Conservation (phyloP, 2,888 invertebrate genomes). For the Platypus cylindrus region DNA sequence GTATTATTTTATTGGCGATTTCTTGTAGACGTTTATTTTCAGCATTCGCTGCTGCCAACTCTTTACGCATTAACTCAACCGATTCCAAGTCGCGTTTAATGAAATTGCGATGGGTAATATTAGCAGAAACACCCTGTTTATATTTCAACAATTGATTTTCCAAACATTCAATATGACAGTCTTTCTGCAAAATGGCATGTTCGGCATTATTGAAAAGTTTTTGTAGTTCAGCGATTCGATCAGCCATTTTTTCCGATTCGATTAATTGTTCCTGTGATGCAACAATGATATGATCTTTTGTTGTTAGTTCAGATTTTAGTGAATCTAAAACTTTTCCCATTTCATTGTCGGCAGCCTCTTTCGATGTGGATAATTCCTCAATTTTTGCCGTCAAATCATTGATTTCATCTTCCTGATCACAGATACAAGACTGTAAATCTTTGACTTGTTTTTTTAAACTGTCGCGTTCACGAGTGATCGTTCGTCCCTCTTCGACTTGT, state of each 20-base stretch:
- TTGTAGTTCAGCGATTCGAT: conserved; percentile 22
- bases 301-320: conserved; percentile 27
- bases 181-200: conserved; percentile 12
- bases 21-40: conserved; percentile 23
- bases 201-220: conserved; percentile 17
- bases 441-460: conserved; percentile 38
- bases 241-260: conserved; percentile 20
- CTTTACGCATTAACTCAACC: conserved; percentile 18
- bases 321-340: conserved; percentile 1
- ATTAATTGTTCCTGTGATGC: conserved; percentile 27
- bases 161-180: conserved; percentile 16
- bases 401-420: conserved; percentile 46
- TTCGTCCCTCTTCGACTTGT: conserved; percentile 24
- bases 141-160: conserved; percentile 16
- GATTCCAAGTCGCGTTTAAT: conserved; percentile 15
- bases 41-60: conserved; percentile 19
- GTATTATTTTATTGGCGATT: conserved; percentile 19
- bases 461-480: conserved; percentile 37
- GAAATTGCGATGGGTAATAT: conserved; percentile 10
- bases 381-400: conserved; percentile 30
- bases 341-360: conserved; percentile 7
- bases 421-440: conserved; percentile 41
- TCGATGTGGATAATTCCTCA: conserved; percentile 2
- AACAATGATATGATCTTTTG: conserved; percentile 27
- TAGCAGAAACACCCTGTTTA: conserved; percentile 7